Evolutionary conservation across 2,797 vertebrate genomes (phyloP).

Genomic region (Epinephelus malabaricus): DNA sequence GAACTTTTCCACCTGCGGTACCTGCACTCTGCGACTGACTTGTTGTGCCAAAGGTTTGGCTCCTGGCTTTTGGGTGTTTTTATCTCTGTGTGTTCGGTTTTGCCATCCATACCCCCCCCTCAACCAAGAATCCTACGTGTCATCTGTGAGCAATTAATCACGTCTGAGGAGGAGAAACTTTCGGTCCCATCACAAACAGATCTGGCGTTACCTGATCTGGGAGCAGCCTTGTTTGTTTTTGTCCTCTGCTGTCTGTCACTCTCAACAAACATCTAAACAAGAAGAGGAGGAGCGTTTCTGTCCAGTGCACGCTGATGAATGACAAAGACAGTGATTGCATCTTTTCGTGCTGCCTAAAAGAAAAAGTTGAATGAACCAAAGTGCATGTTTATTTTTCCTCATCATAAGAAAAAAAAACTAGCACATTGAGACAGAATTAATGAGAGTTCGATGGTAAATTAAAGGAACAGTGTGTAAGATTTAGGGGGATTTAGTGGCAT

Average conservation of each 20-base stretch:
- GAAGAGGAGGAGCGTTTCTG: constrained; percentile 10
- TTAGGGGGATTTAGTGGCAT: too few species aligned
- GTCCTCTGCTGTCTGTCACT: constrained; percentile 25
- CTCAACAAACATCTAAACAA: constrained; percentile 12
- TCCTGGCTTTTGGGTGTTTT: constrained; percentile 34
- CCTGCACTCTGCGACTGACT: constrained; percentile 13
- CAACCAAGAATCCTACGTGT: constrained; percentile 37
- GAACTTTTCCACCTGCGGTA: constrained; percentile 10
- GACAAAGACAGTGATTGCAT: constrained; percentile 29
- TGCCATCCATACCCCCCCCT: too few species aligned
- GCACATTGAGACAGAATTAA: background rate
- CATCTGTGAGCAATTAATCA: constrained; percentile 10
- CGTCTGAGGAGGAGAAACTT: constrained; percentile 33
- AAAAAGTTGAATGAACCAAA: constrained; percentile 70
- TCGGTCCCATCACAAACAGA: background rate
- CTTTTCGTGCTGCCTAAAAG: constrained; percentile 56
- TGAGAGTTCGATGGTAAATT: background rate
- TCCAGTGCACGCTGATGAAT: constrained; percentile 26
- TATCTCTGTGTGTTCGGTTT: constrained; percentile 38
- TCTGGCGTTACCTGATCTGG: constrained; percentile 18
- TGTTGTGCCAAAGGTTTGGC: constrained; percentile 55
- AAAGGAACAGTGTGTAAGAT: too few species aligned
- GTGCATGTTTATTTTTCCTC: constrained; percentile 66
- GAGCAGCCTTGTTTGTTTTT: constrained; percentile 24
- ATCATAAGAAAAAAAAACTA: constrained; percentile 12